Percentiles rank a stretch among this genome's conserved stretches.
phyloP scores from a whole-genome alignment of 2,797 vertebrate genomes.

The Glyptemys insculpta region DNA sequence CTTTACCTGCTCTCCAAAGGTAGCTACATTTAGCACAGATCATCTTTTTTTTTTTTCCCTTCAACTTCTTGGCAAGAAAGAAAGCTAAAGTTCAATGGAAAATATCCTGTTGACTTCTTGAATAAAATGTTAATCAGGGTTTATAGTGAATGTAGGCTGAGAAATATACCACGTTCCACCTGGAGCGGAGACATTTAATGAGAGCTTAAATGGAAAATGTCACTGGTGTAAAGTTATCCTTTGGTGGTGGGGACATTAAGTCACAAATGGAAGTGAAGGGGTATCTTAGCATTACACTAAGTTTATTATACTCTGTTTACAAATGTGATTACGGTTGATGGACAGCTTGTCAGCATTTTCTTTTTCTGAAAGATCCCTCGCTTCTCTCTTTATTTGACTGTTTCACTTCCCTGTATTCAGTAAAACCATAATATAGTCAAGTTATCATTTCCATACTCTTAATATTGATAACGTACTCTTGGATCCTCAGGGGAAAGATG shows the following conservation, averaged over 20 bases:
- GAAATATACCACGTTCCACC: constrained; percentile 25
- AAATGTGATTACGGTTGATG: neutral
- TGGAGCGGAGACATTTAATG: constrained; percentile 48
- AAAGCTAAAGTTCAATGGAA: constrained; percentile 22
- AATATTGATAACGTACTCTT: neutral
- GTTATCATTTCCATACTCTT: neutral
- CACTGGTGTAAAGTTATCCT: constrained; percentile 15
- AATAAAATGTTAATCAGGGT: constrained; percentile 63
- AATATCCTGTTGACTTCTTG: constrained; percentile 16
- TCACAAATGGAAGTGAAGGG: neutral
- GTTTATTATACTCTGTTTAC: neutral
- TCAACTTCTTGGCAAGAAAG: constrained; percentile 18
- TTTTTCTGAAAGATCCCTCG: neutral
- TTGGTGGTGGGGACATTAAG: neutral
- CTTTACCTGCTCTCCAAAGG: constrained; percentile 10
- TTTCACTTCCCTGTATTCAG: neutral
- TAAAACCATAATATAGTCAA: neutral
- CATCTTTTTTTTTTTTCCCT: neutral
- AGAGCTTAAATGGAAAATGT: constrained; percentile 31
- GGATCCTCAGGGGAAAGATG: neutral
- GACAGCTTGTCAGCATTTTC: neutral
- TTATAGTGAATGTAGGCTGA: neutral
- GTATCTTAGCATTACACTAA: neutral
- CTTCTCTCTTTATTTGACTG: neutral
- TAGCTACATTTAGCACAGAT: constrained; percentile 11